Percentiles rank a stretch among this genome's conserved stretches.
Conservation (phyloP, 2,113 vertebrate species). For the Callospermophilus lateralis region DNA sequence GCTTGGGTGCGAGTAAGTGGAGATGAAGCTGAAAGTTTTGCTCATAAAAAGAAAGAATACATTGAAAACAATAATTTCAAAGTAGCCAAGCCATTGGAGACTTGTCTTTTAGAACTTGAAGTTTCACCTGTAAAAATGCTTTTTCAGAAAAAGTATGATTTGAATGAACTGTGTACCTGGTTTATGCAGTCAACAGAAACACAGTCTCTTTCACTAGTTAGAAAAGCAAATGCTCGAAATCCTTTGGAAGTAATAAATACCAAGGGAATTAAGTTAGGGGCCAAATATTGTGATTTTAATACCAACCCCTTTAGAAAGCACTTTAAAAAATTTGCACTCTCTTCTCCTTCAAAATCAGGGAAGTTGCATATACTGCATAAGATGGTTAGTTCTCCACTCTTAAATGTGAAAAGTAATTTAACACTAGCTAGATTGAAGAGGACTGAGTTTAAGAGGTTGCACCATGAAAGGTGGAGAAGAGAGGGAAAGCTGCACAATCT, state of each 20-base stretch:
- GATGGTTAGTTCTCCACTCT: conserved; percentile 86
- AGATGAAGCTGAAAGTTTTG: conserved; percentile 85
- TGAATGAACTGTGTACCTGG: conserved; percentile 95
- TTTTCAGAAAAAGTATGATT: conserved; percentile 95
- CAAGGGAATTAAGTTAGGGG: conserved; percentile 88
- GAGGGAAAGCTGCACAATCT: conserved; percentile 81
- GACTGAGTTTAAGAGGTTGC: conserved; percentile 87
- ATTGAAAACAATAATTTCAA: conserved; percentile 81
- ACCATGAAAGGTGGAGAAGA: conserved; percentile 84
- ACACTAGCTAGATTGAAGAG: conserved; percentile 87
- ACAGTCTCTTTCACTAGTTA: conserved; percentile 95
- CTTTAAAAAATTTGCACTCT: conserved; percentile 97
- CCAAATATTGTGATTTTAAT: conserved; percentile 88
- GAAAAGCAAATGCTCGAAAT: conserved; percentile 94
- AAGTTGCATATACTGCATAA: conserved; percentile 89
- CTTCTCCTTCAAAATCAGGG: conserved; percentile 94
- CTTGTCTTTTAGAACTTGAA: conserved; percentile 88
- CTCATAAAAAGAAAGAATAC: conserved; percentile 82
- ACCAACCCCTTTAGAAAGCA: conserved; percentile 95
- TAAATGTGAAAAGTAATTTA: conserved; percentile 88
- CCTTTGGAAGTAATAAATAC: conserved; percentile 93
- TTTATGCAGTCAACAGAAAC: conserved; percentile 99
- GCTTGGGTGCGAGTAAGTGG: conserved; percentile 93
- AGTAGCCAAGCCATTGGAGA: conserved; percentile 85
- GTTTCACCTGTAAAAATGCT: conserved; percentile 94